Base-by-base conservation (phyloP, 2,797 vertebrate genomes). In the Pogonophryne albipinna region DNA sequence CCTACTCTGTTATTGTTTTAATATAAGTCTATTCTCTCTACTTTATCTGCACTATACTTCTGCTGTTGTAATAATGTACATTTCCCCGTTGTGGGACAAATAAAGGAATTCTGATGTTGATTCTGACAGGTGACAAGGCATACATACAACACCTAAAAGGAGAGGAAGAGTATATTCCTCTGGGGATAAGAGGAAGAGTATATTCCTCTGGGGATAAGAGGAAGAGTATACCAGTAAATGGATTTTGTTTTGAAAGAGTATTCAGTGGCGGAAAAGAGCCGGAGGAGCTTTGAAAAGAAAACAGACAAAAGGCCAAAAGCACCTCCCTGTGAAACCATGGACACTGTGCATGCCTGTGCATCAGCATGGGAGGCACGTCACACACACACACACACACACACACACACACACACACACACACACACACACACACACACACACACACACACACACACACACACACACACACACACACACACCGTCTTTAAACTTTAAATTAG, bases 361-460 rank as follows among this genome's bases (percentile, higher is more conserved):
- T 93, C 90, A 91, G 89, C 87, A 94, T 93, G 91, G 76, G 66
- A 80, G 74, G 80, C 93, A 91, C 93, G 92, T 93, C 60, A 31
- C 59, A 58, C n/a, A 57, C 53, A 58, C 65, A 60, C 64, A 76
- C 58, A 64, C 51, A 62, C 53, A 23, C 11, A 27, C 82, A 82
- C 56, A 41, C 31, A 3, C 51, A 34, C n/a, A 57, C 53, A 58
- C 65, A 60, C 64, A 76, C 53, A 64, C 51, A 62, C 53, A 23
- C 11, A 27, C 31, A 56, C 74, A 60, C 34, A 1, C 10, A 46
- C 52, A 15, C 61, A 34, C n/a, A n/a, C n/a, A n/a, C n/a, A n/a
- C n/a, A n/a, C n/a, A n/a, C n/a, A n/a, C n/a, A n/a, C n/a, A n/a
- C n/a, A n/a, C n/a, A n/a, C n/a, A n/a, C n/a, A n/a, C n/a, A n/a